phyloP scores from a whole-genome alignment of 2,888 invertebrate genomes.

The Mechanitis messenoides region DNA sequence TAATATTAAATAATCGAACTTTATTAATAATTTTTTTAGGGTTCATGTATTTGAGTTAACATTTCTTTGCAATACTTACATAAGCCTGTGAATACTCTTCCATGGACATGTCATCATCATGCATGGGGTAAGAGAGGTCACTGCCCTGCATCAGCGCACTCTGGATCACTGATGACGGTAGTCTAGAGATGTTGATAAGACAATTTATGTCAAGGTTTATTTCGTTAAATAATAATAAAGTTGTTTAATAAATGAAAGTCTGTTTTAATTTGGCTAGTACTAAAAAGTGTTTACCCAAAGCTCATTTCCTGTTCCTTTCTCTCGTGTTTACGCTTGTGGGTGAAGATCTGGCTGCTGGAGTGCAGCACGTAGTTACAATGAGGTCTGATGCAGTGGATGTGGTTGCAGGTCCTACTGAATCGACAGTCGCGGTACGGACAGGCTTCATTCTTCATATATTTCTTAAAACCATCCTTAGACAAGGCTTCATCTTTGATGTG shows the following conservation, averaged over 20 bases:
- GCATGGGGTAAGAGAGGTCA: conserved; percentile 60
- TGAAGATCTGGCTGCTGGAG: conserved; percentile 96
- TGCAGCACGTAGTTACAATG: conserved; percentile 97
- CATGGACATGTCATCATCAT: conserved; percentile 31
- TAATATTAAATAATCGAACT: too few species aligned
- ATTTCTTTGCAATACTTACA: conserved; percentile 45
- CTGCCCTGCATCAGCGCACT: conserved; percentile 67
- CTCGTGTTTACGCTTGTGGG: conserved; percentile 98
- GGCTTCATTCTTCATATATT: conserved; percentile 97
- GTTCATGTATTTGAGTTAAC: neutral
- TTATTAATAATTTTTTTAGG: too few species aligned
- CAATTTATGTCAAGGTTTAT: neutral
- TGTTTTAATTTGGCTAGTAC: too few species aligned
- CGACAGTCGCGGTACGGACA: conserved; percentile 95
- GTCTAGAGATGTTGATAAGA: conserved; percentile 40
- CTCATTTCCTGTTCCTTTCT: conserved; percentile 93
- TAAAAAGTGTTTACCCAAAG: conserved; percentile 81
- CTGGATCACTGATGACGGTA: conserved; percentile 68
- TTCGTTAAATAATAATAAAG: neutral
- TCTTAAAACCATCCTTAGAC: conserved; percentile 97
- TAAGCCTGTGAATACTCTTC: conserved; percentile 51
- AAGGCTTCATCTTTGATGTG: conserved; percentile 98
- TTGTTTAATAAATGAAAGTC: neutral
- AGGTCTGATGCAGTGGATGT: conserved; percentile 97
- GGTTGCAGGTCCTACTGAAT: conserved; percentile 96